These are phyloP conservation scores for Phyllotis vaccarum DNA, from an alignment of 2,797 vertebrate species.

Conservation along the genomic window DNA sequence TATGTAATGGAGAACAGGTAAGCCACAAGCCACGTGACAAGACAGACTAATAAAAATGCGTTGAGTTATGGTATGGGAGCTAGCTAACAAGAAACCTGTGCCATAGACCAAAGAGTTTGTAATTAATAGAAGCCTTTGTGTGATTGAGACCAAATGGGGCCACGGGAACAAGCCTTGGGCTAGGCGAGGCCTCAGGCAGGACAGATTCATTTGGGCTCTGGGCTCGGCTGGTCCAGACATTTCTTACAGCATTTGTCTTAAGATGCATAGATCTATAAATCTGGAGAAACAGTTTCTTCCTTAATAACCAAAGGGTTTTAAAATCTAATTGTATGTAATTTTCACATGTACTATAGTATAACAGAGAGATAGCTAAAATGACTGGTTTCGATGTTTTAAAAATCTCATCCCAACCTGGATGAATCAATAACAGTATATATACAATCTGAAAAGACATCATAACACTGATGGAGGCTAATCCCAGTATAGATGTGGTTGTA, in stretches of 20 bases:
- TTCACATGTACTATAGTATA: neutral
- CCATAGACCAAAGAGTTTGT: too few relatives aligned
- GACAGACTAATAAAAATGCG: too few relatives aligned
- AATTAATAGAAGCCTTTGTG: too few relatives aligned
- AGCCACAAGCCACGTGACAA: too few relatives aligned
- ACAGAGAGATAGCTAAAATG: neutral
- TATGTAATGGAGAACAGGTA: too few relatives aligned
- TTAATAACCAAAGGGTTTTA: neutral
- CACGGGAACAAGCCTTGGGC: too few relatives aligned
- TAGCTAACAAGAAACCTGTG: too few relatives aligned
- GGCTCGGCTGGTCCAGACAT: too few relatives aligned
- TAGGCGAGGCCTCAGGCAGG: too few relatives aligned
- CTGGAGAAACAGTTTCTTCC: neutral
- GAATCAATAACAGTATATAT: neutral
- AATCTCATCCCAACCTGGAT: neutral
- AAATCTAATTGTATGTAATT: neutral
- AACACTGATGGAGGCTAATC: neutral
- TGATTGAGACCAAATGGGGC: too few relatives aligned
- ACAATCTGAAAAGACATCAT: neutral
- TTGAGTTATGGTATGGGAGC: too few relatives aligned
- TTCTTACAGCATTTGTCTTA: neutral
- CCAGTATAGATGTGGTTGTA: neutral
- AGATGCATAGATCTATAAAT: neutral
- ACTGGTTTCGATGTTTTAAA: neutral
- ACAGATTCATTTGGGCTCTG: too few relatives aligned